phyloP scores from a whole-genome alignment of 1,140 invertebrate species.

The Galleria mellonella region DNA sequence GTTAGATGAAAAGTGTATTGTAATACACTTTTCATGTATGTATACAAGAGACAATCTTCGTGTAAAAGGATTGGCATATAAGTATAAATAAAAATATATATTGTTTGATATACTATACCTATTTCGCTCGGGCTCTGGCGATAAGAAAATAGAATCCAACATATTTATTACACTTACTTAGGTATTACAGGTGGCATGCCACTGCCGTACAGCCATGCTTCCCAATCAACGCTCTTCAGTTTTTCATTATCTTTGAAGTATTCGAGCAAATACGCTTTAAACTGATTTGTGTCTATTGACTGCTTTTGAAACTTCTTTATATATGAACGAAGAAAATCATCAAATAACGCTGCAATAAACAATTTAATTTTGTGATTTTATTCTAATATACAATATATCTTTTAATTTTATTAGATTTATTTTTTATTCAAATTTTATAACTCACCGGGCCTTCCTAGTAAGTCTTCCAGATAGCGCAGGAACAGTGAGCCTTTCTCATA shows the following conservation, averaged over 20 bases:
- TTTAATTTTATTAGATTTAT: too few relatives aligned
- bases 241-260: conserved; percentile 82
- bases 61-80: too few relatives aligned
- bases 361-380: too few relatives aligned
- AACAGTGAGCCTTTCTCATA: conserved; percentile 96
- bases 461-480: conserved; percentile 89
- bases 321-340: conserved; percentile 89
- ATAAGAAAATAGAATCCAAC: too few relatives aligned
- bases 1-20: too few relatives aligned
- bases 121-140: too few relatives aligned
- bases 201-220: conserved; percentile 86
- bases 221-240: conserved; percentile 84
- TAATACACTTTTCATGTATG: too few relatives aligned
- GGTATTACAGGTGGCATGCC: conserved; percentile 93
- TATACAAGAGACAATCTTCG: too few relatives aligned
- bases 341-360: conserved; percentile 78
- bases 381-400: too few relatives aligned
- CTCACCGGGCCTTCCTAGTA: conserved; percentile 86
- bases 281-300: conserved; percentile 88
- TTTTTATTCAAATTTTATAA: neutral
- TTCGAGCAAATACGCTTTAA: conserved; percentile 84
- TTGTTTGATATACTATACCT: too few relatives aligned
- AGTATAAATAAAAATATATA: too few relatives aligned
- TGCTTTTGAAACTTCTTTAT: conserved; percentile 87
- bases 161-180: conserved; percentile 73